These are phyloP conservation scores for Lobophora halterata DNA, from an alignment of 2,888 invertebrate genomes.

Conservation along the genomic window DNA sequence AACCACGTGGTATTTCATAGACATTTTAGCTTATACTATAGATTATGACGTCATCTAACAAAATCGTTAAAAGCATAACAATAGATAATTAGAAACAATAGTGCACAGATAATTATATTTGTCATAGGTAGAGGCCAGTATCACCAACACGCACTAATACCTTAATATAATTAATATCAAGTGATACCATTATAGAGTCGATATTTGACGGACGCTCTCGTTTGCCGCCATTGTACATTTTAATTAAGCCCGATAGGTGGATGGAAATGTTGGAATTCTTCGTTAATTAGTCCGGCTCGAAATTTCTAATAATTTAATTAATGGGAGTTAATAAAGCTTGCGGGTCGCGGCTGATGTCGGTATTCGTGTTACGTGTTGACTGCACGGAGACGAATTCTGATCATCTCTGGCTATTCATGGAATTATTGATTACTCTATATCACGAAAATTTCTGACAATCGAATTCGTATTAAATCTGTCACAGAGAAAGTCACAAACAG, in stretches of 20 bases:
- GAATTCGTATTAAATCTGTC: no score
- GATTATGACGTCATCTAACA: no score
- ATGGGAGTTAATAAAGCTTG: conserved; percentile 72
- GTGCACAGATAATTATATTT: conserved; percentile 4
- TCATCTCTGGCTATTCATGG: no score
- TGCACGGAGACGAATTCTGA: conserved; percentile 43
- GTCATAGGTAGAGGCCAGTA: conserved; percentile 45
- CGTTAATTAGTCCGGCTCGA: conserved; percentile 76
- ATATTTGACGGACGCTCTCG: conserved; percentile 73
- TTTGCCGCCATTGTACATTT: conserved; percentile 76
- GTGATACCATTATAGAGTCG: conserved; percentile 78
- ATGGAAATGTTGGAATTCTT: conserved; percentile 79
- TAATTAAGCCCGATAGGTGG: conserved; percentile 78
- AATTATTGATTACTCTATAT: no score
- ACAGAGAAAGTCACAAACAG: no score
- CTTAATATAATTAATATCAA: conserved; percentile 78
- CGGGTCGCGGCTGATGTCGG: conserved; percentile 56
- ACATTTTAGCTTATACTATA: no score
- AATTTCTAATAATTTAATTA: conserved; percentile 81
- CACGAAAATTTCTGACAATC: no score
- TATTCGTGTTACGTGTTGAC: conserved; percentile 64
- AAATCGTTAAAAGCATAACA: no score
- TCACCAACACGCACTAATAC: conserved; percentile 77
- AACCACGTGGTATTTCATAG: no score
- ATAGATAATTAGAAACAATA: no score